phyloP scores from a whole-genome alignment of 2,113 vertebrate genomes.

The Petaurus breviceps region DNA sequence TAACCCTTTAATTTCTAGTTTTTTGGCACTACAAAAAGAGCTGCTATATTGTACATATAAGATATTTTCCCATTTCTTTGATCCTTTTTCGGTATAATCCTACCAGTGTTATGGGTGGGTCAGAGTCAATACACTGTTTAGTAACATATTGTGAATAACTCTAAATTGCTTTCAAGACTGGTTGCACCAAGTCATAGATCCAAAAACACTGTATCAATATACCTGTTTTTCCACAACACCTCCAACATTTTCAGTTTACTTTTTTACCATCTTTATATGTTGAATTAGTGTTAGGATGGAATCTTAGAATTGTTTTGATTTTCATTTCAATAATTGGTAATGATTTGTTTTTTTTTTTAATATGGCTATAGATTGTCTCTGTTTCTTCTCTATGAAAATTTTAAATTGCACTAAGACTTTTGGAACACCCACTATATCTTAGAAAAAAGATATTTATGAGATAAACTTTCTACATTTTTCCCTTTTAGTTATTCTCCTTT shows the following conservation, averaged over 20 bases:
- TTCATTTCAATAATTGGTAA: neutral
- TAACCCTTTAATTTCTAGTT: neutral
- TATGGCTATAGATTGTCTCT: too few species aligned
- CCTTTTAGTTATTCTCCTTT: neutral
- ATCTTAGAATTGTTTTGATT: neutral
- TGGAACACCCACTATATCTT: neutral
- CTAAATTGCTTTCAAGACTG: neutral
- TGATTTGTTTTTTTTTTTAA: neutral
- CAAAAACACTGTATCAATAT: neutral
- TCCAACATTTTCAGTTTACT: neutral
- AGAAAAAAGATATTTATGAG: neutral
- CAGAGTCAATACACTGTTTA: neutral
- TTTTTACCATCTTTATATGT: neutral
- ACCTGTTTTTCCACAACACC: neutral
- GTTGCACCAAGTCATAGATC: neutral
- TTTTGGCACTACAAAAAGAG: neutral
- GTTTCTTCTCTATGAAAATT: neutral
- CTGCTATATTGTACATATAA: neutral
- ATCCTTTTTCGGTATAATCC: neutral
- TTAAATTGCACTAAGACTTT: neutral
- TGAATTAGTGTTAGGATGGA: neutral
- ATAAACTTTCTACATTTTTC: neutral
- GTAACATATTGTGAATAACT: neutral
- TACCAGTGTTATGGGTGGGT: neutral
- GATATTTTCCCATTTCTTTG: neutral